Base-by-base conservation (phyloP, 1,140 invertebrate species). In the Chionoecetes opilio region DNA sequence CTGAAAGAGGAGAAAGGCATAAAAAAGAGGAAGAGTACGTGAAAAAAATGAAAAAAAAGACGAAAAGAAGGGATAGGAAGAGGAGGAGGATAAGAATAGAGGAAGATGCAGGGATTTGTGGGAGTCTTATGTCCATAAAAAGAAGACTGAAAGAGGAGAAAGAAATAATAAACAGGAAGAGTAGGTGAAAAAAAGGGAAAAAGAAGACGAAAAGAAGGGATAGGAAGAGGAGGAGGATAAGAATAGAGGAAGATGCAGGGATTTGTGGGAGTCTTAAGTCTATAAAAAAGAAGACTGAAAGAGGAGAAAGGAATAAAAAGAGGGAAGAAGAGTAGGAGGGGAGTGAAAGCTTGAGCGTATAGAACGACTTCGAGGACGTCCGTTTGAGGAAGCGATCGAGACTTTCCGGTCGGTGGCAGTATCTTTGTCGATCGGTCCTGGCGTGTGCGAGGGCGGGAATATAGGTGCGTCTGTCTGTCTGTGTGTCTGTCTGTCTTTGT, bases 341-440 rank as follows among this genome's bases (percentile, higher is more conserved):
- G 63, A 75, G 63, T 75, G 63, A 75, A 75, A n/a, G 63, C 63
- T n/a, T 75, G 63, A 75, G n/a, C 63, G 63, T 26, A 75, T 26
- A 75, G 21, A 26, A 75, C 21, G 41, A 21, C 21, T n/a, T 75
- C n/a, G n/a, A 75, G 63, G n/a, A 75, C 63, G 63, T n/a, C n/a
- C 63, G n/a, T 75, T 75, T 75, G 21, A 75, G 63, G 63, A 11
- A 75, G 6, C 63, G 63, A 75, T 75, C 63, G 63, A 75, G 63
- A 75, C 63, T 75, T 75, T 75, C 21, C n/a, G 63, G n/a, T 26
- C n/a, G 63, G 63, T 21, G n/a, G n/a, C 63, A 21, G 3, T 75
- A 75, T 75, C n/a, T 75, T n/a, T 75, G 63, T 75, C 63, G 63
- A 75, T 75, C 63, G 63, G 5, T 75, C 63, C 21, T 2, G 21